These are phyloP conservation scores for Takifugu rubripes DNA, from an alignment of 2,797 vertebrate genomes.

Conservation along the genomic window DNA sequence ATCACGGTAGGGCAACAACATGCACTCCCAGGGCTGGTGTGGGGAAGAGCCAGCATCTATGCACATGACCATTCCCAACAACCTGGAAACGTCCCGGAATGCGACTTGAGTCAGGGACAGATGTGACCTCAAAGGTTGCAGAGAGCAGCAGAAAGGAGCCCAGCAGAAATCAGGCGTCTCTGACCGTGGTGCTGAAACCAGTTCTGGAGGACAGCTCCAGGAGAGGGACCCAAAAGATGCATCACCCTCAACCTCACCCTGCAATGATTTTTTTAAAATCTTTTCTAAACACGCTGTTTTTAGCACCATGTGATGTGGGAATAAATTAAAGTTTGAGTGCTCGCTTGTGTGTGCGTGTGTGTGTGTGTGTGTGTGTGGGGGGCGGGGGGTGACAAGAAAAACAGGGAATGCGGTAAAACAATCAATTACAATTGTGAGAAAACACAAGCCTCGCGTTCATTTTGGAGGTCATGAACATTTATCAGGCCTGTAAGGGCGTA, in stretches of 20 bases:
- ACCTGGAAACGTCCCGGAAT: neutral
- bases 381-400: slow-evolving; percentile 3
- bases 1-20: slow-evolving; percentile 2
- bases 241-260: too few relatives aligned
- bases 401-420: slow-evolving; percentile 14
- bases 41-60: neutral
- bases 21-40: neutral
- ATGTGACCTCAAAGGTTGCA: neutral
- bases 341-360: neutral
- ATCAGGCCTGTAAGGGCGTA: slow-evolving; percentile 18
- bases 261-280: too few relatives aligned
- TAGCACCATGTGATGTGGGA: slow-evolving; percentile 1
- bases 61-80: neutral
- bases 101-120: neutral
- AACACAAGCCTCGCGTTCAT: slow-evolving; percentile 1
- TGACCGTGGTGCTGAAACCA: slow-evolving; percentile 72
- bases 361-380: too few relatives aligned
- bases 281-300: too few relatives aligned
- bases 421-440: slow-evolving; percentile 3
- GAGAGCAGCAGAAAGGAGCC: neutral
- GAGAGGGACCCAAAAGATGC: too few relatives aligned
- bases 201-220: neutral
- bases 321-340: slow-evolving; percentile 10
- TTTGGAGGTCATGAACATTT: slow-evolving; percentile 30
- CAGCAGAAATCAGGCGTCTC: neutral